These are phyloP conservation scores for Eupristina koningsbergeri DNA, from an alignment of 1,140 invertebrate species.

Conservation along the genomic window DNA sequence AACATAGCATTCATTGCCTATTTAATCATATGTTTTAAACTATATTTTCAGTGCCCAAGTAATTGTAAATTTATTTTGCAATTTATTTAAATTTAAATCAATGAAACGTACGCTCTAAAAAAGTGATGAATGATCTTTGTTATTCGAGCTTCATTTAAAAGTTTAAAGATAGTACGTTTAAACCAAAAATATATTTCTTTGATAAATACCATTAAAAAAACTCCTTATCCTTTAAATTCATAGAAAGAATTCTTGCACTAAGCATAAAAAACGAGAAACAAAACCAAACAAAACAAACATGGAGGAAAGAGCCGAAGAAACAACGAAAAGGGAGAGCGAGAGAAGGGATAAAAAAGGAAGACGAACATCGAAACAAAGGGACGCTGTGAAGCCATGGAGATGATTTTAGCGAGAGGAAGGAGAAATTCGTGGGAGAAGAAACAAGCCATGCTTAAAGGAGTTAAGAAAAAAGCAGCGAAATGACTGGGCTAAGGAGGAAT, in stretches of 20 bases:
- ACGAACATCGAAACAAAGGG: slow-evolving; percentile 57
- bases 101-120: too few relatives aligned
- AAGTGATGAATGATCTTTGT: too few relatives aligned
- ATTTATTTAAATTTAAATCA: too few relatives aligned
- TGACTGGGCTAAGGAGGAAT: neutral
- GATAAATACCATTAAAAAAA: too few relatives aligned
- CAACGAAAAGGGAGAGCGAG: slow-evolving; percentile 3
- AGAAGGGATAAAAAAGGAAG: slow-evolving; percentile 34
- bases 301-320: neutral
- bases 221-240: too few relatives aligned
- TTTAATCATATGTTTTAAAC: too few relatives aligned
- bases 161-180: too few relatives aligned
- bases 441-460: neutral
- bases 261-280: neutral
- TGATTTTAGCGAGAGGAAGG: slow-evolving; percentile 34
- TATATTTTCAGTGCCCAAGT: too few relatives aligned
- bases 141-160: too few relatives aligned
- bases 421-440: slow-evolving; percentile 1
- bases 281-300: neutral
- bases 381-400: slow-evolving; percentile 50
- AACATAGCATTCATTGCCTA: too few relatives aligned
- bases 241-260: neutral
- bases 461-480: neutral
- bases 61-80: too few relatives aligned
- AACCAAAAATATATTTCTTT: too few relatives aligned